Conservation (phyloP, 2,113 vertebrate species). For the Lepisosteus osseus region DNA sequence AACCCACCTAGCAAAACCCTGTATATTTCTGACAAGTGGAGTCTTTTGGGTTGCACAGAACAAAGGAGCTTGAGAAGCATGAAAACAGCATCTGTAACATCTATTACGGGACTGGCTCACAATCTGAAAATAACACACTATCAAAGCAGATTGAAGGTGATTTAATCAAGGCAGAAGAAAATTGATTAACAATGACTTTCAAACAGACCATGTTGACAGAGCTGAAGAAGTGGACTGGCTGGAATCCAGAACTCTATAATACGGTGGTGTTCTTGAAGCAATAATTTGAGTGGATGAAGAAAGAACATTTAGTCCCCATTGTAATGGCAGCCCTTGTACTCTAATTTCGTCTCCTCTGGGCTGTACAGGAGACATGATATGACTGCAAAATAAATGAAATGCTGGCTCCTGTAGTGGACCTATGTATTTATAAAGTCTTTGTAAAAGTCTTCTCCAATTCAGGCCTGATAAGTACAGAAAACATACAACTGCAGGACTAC, state of each 20-base stretch:
- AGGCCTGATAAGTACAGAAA: no score
- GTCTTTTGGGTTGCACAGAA: no score
- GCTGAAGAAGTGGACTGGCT: background rate
- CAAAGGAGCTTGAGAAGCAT: no score
- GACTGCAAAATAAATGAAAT: background rate
- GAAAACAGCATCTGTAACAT: background rate
- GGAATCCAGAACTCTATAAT: background rate
- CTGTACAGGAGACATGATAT: background rate
- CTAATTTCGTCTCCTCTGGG: conserved; percentile 7
- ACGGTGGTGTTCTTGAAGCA: background rate
- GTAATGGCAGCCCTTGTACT: background rate
- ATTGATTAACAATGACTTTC: background rate
- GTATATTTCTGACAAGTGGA: background rate
- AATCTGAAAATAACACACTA: background rate
- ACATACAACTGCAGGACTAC: no score
- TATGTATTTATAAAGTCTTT: no score
- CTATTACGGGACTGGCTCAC: background rate
- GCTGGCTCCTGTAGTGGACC: no score
- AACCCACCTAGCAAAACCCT: background rate
- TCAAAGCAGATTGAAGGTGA: background rate
- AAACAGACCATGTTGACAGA: background rate
- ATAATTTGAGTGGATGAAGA: conserved; percentile 3
- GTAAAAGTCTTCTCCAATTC: no score
- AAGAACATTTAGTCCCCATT: background rate
- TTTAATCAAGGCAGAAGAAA: conserved; percentile 10